Conservation (phyloP, 30 jellyfish, hydroid and myxozoan genomes). For the Mastigias papua region DNA sequence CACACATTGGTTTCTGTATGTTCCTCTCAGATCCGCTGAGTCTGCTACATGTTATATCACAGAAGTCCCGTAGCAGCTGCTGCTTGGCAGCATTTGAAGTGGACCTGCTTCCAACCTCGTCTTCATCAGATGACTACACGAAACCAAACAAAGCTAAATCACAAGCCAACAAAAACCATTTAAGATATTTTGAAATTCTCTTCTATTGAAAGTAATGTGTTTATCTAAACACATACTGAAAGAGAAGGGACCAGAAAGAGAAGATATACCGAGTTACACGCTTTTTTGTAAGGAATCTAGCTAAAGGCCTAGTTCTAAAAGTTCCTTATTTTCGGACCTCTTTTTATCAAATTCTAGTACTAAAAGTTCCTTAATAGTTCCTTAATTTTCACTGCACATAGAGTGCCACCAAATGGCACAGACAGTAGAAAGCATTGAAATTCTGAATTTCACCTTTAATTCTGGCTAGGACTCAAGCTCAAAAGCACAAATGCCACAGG, state of each 20-base stretch:
- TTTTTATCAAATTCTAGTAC: too few species aligned
- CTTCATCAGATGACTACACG: conserved; percentile 45
- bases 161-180: not conserved
- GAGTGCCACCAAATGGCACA: too few species aligned
- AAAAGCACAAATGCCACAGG: too few species aligned
- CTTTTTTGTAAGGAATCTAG: too few species aligned
- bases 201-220: not conserved
- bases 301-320: too few species aligned
- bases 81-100: not conserved
- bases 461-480: too few species aligned
- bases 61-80: conserved; percentile 8
- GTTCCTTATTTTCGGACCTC: too few species aligned
- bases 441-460: too few species aligned
- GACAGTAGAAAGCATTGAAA: too few species aligned
- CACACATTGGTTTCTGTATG: conserved; percentile 16
- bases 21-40: conserved; percentile 48
- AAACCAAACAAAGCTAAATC: not conserved
- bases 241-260: not conserved
- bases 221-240: not conserved
- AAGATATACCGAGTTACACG: too few species aligned
- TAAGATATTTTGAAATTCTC: not conserved
- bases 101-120: conserved; percentile 2
- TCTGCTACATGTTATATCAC: conserved; percentile 56
- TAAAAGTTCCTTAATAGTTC: too few species aligned
- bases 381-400: too few species aligned